Percentiles rank a stretch among this genome's conserved stretches.
Evolutionary conservation across 2,888 invertebrate genomes (phyloP).

Genomic region (Hyposoter didymator): DNA sequence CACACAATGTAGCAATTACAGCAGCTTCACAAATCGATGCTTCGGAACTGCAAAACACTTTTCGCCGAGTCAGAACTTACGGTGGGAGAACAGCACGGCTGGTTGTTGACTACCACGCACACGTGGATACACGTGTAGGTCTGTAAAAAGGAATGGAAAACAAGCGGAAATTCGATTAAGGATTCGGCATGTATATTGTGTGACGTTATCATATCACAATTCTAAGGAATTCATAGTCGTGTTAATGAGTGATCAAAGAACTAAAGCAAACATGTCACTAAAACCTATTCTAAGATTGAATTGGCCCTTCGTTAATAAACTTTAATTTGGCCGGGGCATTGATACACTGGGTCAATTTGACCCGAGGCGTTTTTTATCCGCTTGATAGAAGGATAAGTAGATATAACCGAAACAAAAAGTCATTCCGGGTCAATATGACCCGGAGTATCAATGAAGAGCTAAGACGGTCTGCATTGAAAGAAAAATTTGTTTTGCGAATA

Average conservation of each 20-base stretch:
- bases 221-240: background rate
- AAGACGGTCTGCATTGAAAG: background rate
- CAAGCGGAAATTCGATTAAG: constrained; percentile 71
- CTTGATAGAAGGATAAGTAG: too few relatives aligned
- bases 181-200: constrained; percentile 15
- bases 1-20: constrained; percentile 36
- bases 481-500: background rate
- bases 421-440: too few relatives aligned
- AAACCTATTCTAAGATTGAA: background rate
- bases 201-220: background rate
- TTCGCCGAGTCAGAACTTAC: constrained; percentile 86
- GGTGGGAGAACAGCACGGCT: constrained; percentile 92
- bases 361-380: too few relatives aligned
- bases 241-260: background rate
- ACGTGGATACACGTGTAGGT: constrained; percentile 96
- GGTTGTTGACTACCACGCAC: constrained; percentile 93
- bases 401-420: too few relatives aligned
- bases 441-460: too few relatives aligned
- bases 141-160: constrained; percentile 86
- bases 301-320: too few relatives aligned
- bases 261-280: background rate
- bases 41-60: constrained; percentile 36
- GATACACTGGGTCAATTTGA: too few relatives aligned
- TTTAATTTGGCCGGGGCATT: too few relatives aligned
- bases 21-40: constrained; percentile 27